Percentiles rank a stretch among this genome's conserved stretches.
Conservation (phyloP, 2,113 vertebrate species). For the Saimiri boliviensis region DNA sequence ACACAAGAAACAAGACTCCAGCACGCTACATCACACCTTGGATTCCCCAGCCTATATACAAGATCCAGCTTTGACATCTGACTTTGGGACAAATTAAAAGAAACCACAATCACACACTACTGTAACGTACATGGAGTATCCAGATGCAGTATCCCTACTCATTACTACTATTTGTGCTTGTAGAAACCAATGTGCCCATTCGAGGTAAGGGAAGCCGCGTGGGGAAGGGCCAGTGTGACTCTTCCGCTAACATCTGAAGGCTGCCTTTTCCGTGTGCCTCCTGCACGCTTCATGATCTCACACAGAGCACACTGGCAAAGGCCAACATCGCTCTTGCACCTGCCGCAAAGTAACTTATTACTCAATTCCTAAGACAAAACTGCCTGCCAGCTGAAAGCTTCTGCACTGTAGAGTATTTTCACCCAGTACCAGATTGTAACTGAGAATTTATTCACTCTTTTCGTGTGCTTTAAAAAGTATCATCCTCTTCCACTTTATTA, state of each 20-base stretch:
- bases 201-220: not conserved
- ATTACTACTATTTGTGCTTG: fast-evolving
- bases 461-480: not conserved
- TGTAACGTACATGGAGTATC: fast-evolving
- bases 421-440: not conserved
- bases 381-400: not conserved
- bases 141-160: not conserved
- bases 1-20: not conserved
- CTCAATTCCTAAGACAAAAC: not conserved
- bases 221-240: not conserved
- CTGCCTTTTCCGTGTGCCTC: not conserved
- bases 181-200: fast-evolving
- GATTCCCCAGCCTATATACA: not conserved
- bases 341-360: not conserved
- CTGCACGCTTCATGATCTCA: not conserved
- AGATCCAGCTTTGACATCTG: not conserved
- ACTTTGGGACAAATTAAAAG: constrained; percentile 3
- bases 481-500: not conserved
- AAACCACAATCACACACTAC: not conserved
- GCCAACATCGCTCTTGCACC: not conserved
- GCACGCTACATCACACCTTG: not conserved
- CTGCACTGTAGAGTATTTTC: not conserved
- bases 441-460: not conserved
- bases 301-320: not conserved
- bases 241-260: not conserved